Evolutionary conservation across 2,797 vertebrate species (phyloP).

Genomic region (Cuniculus paca): DNA sequence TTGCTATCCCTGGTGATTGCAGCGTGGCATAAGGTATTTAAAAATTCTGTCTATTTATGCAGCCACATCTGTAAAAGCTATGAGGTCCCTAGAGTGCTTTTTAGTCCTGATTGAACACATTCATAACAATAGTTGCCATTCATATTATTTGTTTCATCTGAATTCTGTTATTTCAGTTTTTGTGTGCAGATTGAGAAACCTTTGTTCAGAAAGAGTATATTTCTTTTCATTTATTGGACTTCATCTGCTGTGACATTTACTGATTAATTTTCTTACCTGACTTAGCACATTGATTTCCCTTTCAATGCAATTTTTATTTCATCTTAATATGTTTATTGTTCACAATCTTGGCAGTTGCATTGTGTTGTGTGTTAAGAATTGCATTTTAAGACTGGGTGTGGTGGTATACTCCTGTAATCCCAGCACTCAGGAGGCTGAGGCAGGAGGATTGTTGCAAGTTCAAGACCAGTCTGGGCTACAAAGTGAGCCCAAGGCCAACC

Average conservation of each 20-base stretch:
- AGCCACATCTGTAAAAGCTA: not conserved
- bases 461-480: no score
- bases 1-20: not conserved
- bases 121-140: conserved; percentile 9
- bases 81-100: not conserved
- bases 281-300: conserved; percentile 47
- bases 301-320: conserved; percentile 57
- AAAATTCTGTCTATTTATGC: not conserved
- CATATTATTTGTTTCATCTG: conserved; percentile 5
- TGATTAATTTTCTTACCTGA: conserved; percentile 15
- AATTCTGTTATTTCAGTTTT: not conserved
- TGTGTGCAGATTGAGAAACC: conserved; percentile 28
- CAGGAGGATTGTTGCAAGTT: no score
- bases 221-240: conserved; percentile 36
- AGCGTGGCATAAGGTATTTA: not conserved
- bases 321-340: not conserved
- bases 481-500: no score
- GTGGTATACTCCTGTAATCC: no score
- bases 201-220: conserved; percentile 7
- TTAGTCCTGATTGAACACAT: not conserved
- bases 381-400: no score
- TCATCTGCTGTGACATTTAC: conserved; percentile 37
- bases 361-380: not conserved
- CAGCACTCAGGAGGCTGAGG: no score
- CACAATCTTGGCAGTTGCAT: not conserved